phyloP scores from a whole-genome alignment of 2,113 vertebrate genomes.

The Gobius niger region DNA sequence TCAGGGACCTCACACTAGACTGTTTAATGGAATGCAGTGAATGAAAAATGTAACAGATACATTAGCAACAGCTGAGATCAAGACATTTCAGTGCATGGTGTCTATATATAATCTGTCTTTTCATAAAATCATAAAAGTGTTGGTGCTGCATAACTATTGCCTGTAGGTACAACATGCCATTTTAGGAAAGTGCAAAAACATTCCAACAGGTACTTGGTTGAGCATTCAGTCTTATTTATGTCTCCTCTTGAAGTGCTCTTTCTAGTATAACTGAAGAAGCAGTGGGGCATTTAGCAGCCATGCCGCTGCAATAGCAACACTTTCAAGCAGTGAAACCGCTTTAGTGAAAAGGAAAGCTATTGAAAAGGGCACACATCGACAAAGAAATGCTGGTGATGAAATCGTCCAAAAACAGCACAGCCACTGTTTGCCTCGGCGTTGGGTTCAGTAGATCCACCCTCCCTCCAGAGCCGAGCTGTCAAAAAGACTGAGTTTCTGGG shows the following conservation, averaged over 20 bases:
- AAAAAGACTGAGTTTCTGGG: constrained; percentile 3
- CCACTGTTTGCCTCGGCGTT: background rate
- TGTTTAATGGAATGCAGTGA: no score
- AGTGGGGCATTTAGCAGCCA: constrained; percentile 33
- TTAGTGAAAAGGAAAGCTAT: background rate
- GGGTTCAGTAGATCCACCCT: background rate
- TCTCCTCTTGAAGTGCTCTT: constrained; percentile 29
- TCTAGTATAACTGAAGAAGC: constrained; percentile 24
- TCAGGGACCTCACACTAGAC: no score
- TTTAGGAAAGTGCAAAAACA: no score
- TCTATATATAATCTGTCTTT: no score
- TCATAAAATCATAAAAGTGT: no score
- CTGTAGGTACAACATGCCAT: no score
- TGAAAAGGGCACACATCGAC: background rate
- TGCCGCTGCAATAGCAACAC: constrained; percentile 14
- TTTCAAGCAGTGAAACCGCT: background rate
- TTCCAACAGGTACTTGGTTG: no score
- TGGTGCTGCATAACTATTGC: no score
- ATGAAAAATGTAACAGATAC: no score
- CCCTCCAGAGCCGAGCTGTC: constrained; percentile 14
- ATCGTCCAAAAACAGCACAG: background rate
- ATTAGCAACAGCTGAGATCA: no score
- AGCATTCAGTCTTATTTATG: constrained; percentile 43
- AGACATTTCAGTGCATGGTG: no score
- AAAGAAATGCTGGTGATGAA: constrained; percentile 4